Evolutionary conservation across 2,797 vertebrate genomes (phyloP).

Genomic region (Buphagus erythrorhynchus): DNA sequence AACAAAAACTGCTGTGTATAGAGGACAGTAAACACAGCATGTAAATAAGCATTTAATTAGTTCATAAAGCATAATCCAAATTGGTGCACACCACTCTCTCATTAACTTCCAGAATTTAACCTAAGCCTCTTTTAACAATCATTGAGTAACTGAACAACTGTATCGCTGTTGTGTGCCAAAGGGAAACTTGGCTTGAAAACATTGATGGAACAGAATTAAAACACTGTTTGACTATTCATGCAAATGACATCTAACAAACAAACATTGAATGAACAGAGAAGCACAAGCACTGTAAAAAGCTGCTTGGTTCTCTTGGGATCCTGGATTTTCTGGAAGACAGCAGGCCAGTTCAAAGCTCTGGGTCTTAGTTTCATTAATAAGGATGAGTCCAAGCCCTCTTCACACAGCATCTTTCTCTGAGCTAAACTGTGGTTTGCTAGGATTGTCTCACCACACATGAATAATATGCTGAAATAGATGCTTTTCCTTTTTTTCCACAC

Average conservation of each 20-base stretch:
- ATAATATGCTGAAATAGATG: not conserved
- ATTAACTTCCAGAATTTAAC: slow-evolving; percentile 45
- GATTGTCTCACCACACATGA: not conserved
- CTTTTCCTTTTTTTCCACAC: not conserved
- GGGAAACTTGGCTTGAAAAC: slow-evolving; percentile 37
- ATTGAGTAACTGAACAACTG: not conserved
- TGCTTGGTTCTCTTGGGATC: not conserved
- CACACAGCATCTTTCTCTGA: not conserved
- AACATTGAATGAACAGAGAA: slow-evolving; percentile 37
- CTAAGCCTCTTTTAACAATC: slow-evolving; percentile 44
- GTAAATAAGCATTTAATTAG: slow-evolving; percentile 63
- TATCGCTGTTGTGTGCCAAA: not conserved
- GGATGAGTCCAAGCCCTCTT: not conserved
- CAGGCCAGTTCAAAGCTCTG: slow-evolving; percentile 4
- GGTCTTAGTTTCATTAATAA: slow-evolving; percentile 2
- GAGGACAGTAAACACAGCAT: slow-evolving; percentile 17
- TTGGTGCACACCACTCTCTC: not conserved
- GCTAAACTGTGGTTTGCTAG: not conserved
- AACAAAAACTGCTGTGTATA: not conserved
- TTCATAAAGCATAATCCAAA: slow-evolving; percentile 43
- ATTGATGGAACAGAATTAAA: not conserved
- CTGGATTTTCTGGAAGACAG: not conserved
- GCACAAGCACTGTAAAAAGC: slow-evolving; percentile 1
- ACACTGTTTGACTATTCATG: slow-evolving; percentile 44
- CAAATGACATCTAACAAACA: slow-evolving; percentile 53